Conservation (phyloP, 2,888 invertebrate genomes). For the Yponomeuta sedellus region DNA sequence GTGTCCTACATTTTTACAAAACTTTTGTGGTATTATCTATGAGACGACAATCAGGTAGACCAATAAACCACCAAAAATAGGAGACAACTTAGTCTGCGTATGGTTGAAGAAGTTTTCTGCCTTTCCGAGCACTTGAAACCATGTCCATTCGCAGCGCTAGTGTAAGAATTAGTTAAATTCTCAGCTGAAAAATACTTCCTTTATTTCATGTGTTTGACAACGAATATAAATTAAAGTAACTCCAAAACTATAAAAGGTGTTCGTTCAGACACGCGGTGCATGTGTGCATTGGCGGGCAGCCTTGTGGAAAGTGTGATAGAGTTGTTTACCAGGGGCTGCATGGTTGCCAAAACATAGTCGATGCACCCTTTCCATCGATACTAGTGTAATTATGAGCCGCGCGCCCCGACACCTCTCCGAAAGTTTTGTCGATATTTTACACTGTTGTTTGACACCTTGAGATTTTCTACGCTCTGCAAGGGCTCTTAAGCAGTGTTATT, state of each 20-base stretch:
- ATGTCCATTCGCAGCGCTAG: background rate
- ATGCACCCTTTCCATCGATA: conserved; percentile 10
- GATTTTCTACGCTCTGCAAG: conserved; percentile 4
- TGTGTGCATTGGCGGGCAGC: background rate
- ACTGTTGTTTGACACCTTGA: background rate
- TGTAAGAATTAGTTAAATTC: background rate
- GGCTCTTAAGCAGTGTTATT: background rate
- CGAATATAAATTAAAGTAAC: background rate
- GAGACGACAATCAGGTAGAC: background rate
- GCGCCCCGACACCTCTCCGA: conserved; percentile 34
- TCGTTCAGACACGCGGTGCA: background rate
- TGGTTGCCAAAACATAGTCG: background rate
- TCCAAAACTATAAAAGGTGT: background rate
- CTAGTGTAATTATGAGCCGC: conserved; percentile 8
- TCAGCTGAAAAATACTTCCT: background rate
- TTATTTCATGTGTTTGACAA: background rate
- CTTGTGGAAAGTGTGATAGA: background rate
- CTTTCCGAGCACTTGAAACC: background rate
- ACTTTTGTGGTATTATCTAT: background rate
- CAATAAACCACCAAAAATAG: background rate
- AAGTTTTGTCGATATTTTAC: conserved; percentile 62
- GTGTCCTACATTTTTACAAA: background rate
- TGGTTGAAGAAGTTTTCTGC: background rate
- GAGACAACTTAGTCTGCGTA: background rate
- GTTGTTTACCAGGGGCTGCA: background rate